phyloP scores from a whole-genome alignment of 92 coral and sea anemone genomes.

The Porites cylindrica region DNA sequence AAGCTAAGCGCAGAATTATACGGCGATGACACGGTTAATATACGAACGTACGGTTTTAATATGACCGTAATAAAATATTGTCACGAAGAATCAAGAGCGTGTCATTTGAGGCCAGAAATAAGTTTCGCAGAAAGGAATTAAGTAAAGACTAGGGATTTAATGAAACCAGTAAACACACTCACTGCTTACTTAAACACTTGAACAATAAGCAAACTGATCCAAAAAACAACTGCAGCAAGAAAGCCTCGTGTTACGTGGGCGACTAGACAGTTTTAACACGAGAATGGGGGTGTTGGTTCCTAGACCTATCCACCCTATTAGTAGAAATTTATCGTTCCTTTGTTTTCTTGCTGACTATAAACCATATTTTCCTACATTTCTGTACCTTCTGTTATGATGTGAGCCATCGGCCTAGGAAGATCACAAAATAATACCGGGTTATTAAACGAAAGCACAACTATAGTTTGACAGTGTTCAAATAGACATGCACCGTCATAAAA shows the following conservation, averaged over 20 bases:
- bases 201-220: slow-evolving; percentile 65
- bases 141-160: neutral
- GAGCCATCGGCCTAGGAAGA: slow-evolving; percentile 73
- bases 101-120: slow-evolving; percentile 16
- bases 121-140: neutral
- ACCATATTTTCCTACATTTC: neutral
- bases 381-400: slow-evolving; percentile 84
- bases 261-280: slow-evolving; percentile 10
- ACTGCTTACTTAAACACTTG: slow-evolving; percentile 60
- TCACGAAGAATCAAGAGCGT: slow-evolving; percentile 33
- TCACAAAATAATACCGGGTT: slow-evolving; percentile 17
- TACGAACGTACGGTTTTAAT: neutral
- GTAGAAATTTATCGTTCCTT: neutral
- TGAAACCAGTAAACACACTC: slow-evolving; percentile 3
- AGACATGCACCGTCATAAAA: slow-evolving; percentile 31
- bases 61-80: slow-evolving; percentile 38
- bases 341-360: neutral
- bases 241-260: slow-evolving; percentile 56
- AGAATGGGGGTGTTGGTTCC: slow-evolving; percentile 63
- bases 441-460: neutral
- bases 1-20: slow-evolving; percentile 21
- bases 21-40: slow-evolving; percentile 23
- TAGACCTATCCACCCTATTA: slow-evolving; percentile 20
- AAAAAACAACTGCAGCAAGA: slow-evolving; percentile 30
- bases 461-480: slow-evolving; percentile 47